Evolutionary conservation across 2,113 vertebrate genomes (phyloP).

Genomic region (Xiphorhynchus elegans): DNA sequence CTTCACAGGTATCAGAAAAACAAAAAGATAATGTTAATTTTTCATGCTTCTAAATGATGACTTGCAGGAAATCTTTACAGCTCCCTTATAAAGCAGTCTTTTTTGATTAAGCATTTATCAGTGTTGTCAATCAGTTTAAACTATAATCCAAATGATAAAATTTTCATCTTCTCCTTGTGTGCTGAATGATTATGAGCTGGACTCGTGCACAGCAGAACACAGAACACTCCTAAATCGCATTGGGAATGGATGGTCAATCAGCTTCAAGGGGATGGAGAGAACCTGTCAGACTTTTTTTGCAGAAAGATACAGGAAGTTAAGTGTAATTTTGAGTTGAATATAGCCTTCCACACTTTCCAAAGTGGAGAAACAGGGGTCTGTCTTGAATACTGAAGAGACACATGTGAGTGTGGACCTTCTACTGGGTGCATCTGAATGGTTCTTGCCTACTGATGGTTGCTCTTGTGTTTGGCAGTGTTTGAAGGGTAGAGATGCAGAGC

Average conservation of each 20-base stretch:
- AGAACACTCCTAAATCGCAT: not conserved
- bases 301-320: not conserved
- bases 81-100: not conserved
- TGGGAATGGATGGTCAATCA: not conserved
- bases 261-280: not conserved
- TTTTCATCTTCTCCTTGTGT: not conserved
- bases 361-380: not conserved
- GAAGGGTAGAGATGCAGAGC: not conserved
- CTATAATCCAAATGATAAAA: not conserved
- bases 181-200: not conserved
- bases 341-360: not conserved
- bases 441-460: not conserved
- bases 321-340: not conserved
- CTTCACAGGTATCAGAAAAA: not conserved
- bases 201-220: rapidly evolving
- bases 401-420: not conserved
- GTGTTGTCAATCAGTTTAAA: not conserved
- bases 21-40: not conserved
- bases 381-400: not conserved
- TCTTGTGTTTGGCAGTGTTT: not conserved
- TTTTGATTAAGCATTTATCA: not conserved
- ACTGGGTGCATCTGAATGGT: not conserved
- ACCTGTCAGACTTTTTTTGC: not conserved
- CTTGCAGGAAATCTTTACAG: not conserved
- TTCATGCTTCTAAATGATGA: not conserved